Evolutionary conservation across 2,113 vertebrate genomes (phyloP).

Genomic region (Tichodroma muraria): DNA sequence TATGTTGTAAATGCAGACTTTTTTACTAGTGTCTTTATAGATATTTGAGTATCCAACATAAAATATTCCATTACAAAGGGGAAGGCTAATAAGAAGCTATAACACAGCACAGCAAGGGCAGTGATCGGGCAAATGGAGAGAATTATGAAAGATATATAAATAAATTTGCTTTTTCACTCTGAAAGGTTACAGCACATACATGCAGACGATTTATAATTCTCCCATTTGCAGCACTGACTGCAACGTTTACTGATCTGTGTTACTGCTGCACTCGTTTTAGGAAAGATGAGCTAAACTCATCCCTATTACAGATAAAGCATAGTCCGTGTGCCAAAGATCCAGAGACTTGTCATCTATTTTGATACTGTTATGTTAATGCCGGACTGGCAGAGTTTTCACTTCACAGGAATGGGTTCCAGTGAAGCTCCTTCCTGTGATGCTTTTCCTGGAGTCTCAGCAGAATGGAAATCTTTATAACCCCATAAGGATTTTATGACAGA

Average conservation of each 20-base stretch:
- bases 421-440: neutral
- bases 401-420: neutral
- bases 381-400: neutral
- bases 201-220: neutral
- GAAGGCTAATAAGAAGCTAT: constrained; percentile 52
- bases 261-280: neutral
- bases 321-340: neutral
- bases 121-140: constrained; percentile 1
- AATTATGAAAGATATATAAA: constrained; percentile 40
- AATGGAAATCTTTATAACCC: constrained; percentile 19
- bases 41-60: constrained; percentile 48
- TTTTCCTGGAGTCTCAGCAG: neutral
- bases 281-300: neutral
- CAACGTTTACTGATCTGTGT: constrained; percentile 1
- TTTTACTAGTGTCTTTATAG: constrained; percentile 46
- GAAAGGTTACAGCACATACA: constrained; percentile 31
- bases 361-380: neutral
- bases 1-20: constrained; percentile 16
- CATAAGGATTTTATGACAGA: neutral
- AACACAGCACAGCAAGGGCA: constrained; percentile 38
- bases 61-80: constrained; percentile 53
- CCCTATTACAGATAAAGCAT: neutral
- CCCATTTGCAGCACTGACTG: constrained; percentile 10
- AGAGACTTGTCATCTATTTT: neutral
- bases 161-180: constrained; percentile 36